Evolutionary conservation across 2,797 vertebrate species (phyloP).

Genomic region (Sternarchorhynchus goeldii): DNA sequence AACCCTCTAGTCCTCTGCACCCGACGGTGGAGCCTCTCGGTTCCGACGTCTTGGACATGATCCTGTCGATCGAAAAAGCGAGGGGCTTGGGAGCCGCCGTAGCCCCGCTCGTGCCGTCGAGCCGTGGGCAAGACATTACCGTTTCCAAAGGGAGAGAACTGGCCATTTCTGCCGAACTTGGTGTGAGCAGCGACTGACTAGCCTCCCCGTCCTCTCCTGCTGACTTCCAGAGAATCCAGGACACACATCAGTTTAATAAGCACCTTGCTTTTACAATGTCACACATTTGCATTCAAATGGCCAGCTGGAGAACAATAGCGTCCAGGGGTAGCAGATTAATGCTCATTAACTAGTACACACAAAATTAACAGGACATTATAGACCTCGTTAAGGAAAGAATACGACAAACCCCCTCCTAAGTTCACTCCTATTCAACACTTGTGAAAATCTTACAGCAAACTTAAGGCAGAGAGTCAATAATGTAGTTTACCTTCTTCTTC

Average conservation of each 20-base stretch:
- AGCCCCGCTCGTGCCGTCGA: slow-evolving; percentile 77
- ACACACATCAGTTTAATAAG: slow-evolving; percentile 92
- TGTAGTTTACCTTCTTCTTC: slow-evolving; percentile 78
- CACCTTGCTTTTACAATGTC: slow-evolving; percentile 86
- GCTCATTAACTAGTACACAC: slow-evolving; percentile 87
- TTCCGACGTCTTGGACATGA: slow-evolving; percentile 95
- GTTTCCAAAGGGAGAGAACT: slow-evolving; percentile 90
- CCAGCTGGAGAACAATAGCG: slow-evolving; percentile 84
- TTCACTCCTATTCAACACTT: slow-evolving; percentile 58
- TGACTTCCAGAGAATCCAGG: slow-evolving; percentile 85
- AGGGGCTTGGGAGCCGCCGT: slow-evolving; percentile 87
- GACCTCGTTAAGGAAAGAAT: slow-evolving; percentile 72
- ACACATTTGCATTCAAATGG: slow-evolving; percentile 93
- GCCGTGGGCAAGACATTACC: slow-evolving; percentile 84
- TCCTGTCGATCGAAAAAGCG: slow-evolving; percentile 98
- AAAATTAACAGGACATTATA: slow-evolving; percentile 83
- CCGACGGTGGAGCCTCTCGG: slow-evolving; percentile 74
- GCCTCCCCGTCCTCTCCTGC: slow-evolving; percentile 74
- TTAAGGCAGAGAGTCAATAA: slow-evolving; percentile 57
- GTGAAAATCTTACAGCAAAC: slow-evolving; percentile 61
- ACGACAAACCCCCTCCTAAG: slow-evolving; percentile 54
- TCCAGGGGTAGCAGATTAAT: slow-evolving; percentile 91
- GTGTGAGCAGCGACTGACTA: slow-evolving; percentile 77
- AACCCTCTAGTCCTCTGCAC: slow-evolving; percentile 69
- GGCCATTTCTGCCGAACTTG: slow-evolving; percentile 81